Evolutionary conservation across 2,113 vertebrate species (phyloP), one percentile per base, ranked within the genome.

Genomic region (Scytalopus superciliaris): DNA sequence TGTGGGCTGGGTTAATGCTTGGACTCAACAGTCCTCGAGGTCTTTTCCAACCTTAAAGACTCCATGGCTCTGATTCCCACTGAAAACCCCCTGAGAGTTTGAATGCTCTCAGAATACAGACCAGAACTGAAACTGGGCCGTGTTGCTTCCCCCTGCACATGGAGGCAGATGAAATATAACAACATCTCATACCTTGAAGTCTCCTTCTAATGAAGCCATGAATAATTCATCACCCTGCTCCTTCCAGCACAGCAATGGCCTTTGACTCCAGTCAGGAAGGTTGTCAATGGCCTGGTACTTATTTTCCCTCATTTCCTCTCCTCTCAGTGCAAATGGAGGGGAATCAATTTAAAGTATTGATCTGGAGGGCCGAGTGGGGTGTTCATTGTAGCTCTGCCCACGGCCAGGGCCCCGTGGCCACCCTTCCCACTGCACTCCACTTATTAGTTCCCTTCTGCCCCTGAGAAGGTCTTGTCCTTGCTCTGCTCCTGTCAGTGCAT

Each of bases 311-410:
- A 87, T 94, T 92, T 76, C 92, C 90, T 82, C 70, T 53, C 52
- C 60, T 80, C 87, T 90, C 19, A 7, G 55, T 52, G 88, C 84
- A 94, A 96, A 95, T 84, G 81, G 70, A 96, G 23, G 45, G 67
- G 72, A 96, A 97, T 97, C 96, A 87, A 93, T 97, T 89, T 84
- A 83, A 84, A 94, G 67, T 80, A 93, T 83, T 96, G 88, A 97
- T 94, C 47, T 87, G 78, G 5, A 30, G 83, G 55, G 63, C 42
- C 90, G 93, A 93, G 63, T 7, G 31, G 95, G 79, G 72, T 91
- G 84, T 87, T 96, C 91, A 96, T 93, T 91, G 94, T 28, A 93
- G 80, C 69, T 90, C 55, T 70, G 80, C 83, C 84, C 81, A 75
- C 80, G 84, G 85, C 33, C 31, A 18, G 74, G 76, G 86, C 75